Percentiles rank a stretch among this genome's conserved stretches.
phyloP scores from a whole-genome alignment of 2,113 vertebrate genomes.

The Marmota flaviventris region DNA sequence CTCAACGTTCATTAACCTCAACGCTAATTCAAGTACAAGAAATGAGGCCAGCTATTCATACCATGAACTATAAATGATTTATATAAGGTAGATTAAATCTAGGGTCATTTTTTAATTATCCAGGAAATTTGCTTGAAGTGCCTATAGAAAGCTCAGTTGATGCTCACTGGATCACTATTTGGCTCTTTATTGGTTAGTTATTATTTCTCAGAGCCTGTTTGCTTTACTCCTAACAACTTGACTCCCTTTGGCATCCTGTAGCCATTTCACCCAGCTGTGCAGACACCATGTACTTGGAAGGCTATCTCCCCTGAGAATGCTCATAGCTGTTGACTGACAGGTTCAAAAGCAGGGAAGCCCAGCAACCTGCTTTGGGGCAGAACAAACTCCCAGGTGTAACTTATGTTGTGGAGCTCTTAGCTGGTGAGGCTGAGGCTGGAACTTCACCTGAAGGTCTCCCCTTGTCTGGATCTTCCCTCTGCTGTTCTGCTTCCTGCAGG shows the following conservation, averaged over 20 bases:
- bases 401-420: no score
- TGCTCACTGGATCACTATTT: neutral
- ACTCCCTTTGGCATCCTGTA: neutral
- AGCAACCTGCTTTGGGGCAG: neutral
- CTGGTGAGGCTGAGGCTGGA: neutral
- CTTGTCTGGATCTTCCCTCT: neutral
- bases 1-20: neutral
- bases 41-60: neutral
- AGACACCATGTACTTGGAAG: neutral
- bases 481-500: neutral
- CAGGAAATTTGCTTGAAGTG: neutral
- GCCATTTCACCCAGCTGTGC: neutral
- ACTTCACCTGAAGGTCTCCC: neutral
- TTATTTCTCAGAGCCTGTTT: no score
- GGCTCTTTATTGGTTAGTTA: neutral
- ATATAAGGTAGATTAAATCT: neutral
- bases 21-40: neutral
- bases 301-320: neutral
- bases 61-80: neutral
- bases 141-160: neutral
- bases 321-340: neutral
- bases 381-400: neutral
- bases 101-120: neutral
- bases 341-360: fast-evolving
- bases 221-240: neutral